Conservation (phyloP, 64 coral and sea anemone genomes). For the Cladopsammia gracilis region DNA sequence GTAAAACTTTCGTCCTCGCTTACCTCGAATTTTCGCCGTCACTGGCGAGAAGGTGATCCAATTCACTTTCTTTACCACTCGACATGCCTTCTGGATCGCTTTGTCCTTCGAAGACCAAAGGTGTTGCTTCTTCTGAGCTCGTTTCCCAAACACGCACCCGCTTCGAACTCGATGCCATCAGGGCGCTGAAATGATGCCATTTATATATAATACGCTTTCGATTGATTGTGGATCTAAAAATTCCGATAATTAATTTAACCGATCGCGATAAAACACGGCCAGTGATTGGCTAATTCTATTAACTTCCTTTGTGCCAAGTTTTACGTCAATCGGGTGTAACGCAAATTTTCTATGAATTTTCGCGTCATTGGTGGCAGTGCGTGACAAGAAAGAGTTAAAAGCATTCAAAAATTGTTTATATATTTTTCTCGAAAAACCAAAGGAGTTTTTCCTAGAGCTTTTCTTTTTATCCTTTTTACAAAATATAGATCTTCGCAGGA, state of each 20-base stretch:
- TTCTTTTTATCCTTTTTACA: too few species aligned
- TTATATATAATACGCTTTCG: too few species aligned
- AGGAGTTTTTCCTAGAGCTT: too few species aligned
- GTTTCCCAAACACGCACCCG: neutral
- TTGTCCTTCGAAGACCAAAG: neutral
- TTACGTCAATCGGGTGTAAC: too few species aligned
- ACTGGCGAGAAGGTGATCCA: neutral
- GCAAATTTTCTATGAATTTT: too few species aligned
- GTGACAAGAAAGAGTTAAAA: too few species aligned
- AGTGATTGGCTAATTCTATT: neutral
- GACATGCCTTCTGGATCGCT: neutral
- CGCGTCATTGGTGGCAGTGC: too few species aligned
- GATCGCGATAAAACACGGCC: constrained; percentile 2
- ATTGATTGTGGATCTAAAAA: neutral
- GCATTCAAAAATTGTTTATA: too few species aligned
- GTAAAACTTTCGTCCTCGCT: neutral
- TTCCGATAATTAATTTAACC: neutral
- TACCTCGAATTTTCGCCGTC: neutral
- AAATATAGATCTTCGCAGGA: too few species aligned
- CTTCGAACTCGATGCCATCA: neutral
- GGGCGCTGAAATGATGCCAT: too few species aligned
- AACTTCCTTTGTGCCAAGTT: neutral
- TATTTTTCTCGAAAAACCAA: too few species aligned
- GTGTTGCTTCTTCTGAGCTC: neutral
- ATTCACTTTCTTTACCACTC: neutral